Evolutionary conservation across 2,113 vertebrate species (phyloP).

Genomic region (Motacilla alba): DNA sequence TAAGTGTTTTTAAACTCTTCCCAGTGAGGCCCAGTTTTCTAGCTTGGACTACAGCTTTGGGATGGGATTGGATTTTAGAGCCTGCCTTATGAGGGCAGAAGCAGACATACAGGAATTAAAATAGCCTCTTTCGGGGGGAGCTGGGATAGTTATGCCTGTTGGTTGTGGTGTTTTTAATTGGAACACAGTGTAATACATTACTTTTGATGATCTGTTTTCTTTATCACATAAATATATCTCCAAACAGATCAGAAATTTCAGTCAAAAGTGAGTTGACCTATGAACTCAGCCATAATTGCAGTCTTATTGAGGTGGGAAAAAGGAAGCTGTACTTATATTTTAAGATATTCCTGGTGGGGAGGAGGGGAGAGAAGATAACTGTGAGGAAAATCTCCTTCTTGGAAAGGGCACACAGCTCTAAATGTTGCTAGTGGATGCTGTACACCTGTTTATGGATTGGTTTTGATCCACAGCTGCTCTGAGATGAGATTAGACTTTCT

Average conservation of each 20-base stretch:
- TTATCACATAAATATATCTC: not conserved
- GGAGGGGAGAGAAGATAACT: not conserved
- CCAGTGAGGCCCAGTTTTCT: not conserved
- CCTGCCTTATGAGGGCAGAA: not conserved
- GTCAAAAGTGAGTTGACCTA: not conserved
- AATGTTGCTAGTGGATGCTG: not conserved
- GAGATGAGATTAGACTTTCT: not conserved
- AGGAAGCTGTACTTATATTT: not conserved
- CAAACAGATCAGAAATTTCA: not conserved
- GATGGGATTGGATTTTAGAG: not conserved
- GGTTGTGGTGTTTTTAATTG: not conserved
- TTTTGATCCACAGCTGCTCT: not conserved
- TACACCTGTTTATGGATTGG: not conserved
- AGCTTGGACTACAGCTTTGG: not conserved
- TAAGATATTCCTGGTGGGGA: not conserved
- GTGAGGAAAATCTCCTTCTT: not conserved
- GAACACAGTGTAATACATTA: not conserved
- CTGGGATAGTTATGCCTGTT: not conserved
- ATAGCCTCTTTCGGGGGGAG: not conserved
- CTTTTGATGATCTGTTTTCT: not conserved
- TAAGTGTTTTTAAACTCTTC: not conserved
- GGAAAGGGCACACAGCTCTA: not conserved
- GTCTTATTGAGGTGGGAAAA: not conserved
- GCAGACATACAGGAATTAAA: not conserved
- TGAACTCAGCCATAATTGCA: not conserved